phyloP scores from a whole-genome alignment of 1,140 invertebrate genomes.

The Zaprionus gabonicus region DNA sequence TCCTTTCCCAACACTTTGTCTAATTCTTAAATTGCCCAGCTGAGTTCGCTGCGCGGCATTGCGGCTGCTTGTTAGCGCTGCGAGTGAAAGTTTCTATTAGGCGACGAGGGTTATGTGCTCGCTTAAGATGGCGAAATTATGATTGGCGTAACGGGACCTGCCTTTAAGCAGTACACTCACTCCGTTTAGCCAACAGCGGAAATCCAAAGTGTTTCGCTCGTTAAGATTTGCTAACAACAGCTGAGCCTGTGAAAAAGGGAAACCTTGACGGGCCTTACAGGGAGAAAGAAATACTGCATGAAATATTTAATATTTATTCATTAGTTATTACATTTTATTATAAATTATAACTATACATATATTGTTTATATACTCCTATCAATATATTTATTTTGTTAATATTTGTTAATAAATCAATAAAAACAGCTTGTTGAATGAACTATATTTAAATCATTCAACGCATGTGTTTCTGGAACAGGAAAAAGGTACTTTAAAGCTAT shows the following conservation, averaged over 20 bases:
- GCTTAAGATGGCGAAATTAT: constrained; percentile 68
- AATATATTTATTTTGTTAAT: too few species aligned
- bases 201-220: constrained; percentile 10
- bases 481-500: too few species aligned
- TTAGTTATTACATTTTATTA: too few species aligned
- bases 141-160: constrained; percentile 50
- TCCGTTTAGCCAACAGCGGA: constrained; percentile 14
- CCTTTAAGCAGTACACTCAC: constrained; percentile 11
- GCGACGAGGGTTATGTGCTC: constrained; percentile 49
- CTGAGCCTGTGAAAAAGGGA: neutral
- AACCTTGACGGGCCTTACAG: neutral
- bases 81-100: constrained; percentile 68
- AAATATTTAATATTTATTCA: too few species aligned
- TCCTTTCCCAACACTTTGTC: constrained; percentile 32
- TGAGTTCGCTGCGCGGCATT: constrained; percentile 41
- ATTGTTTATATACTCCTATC: too few species aligned
- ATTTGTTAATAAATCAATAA: too few species aligned
- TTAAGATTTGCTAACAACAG: neutral
- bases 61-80: constrained; percentile 41
- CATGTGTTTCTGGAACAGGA: too few species aligned
- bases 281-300: neutral
- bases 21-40: constrained; percentile 73
- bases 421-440: too few species aligned
- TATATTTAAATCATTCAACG: too few species aligned
- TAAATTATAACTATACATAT: too few species aligned